Percentiles rank a stretch among this genome's conserved stretches.
Conservation (phyloP, 2,797 vertebrate species). For the Enteromius argenteus region DNA sequence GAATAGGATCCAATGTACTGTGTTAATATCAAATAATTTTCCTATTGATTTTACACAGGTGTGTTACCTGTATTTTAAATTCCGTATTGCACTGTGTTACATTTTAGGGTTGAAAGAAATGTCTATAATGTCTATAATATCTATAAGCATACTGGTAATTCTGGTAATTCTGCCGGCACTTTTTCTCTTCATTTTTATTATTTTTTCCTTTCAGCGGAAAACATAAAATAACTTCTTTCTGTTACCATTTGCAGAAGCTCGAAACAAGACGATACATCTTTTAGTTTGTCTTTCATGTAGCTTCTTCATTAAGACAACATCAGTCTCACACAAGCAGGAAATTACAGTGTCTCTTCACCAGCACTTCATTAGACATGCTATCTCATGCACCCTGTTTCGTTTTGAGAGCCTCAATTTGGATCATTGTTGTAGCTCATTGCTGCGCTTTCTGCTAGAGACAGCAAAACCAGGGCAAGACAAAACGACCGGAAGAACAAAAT, state of each 20-base stretch:
- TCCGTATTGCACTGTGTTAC: neutral
- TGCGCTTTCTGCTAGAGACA: conserved; percentile 42
- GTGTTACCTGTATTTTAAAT: neutral
- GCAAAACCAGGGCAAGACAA: conserved; percentile 32
- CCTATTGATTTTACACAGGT: neutral
- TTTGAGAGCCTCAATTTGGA: conserved; percentile 65
- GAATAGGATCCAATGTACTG: neutral
- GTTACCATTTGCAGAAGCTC: neutral
- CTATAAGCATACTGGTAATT: neutral
- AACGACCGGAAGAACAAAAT: conserved; percentile 51
- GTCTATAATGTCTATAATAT: too few relatives aligned
- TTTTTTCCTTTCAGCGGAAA: neutral
- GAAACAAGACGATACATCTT: conserved; percentile 21
- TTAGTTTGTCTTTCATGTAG: conserved; percentile 60
- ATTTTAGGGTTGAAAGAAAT: neutral
- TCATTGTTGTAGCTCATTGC: conserved; percentile 55
- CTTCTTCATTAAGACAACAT: conserved; percentile 71
- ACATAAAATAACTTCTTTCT: neutral
- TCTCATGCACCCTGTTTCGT: conserved; percentile 77
- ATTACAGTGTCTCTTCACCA: conserved; percentile 77
- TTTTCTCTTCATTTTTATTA: neutral
- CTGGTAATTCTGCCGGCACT: neutral
- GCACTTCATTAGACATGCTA: conserved; percentile 76
- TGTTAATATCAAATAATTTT: neutral
- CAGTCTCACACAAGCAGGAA: conserved; percentile 70